These are phyloP conservation scores for Pleuronectes platessa DNA, from an alignment of 2,113 vertebrate species.

Conservation along the genomic window DNA sequence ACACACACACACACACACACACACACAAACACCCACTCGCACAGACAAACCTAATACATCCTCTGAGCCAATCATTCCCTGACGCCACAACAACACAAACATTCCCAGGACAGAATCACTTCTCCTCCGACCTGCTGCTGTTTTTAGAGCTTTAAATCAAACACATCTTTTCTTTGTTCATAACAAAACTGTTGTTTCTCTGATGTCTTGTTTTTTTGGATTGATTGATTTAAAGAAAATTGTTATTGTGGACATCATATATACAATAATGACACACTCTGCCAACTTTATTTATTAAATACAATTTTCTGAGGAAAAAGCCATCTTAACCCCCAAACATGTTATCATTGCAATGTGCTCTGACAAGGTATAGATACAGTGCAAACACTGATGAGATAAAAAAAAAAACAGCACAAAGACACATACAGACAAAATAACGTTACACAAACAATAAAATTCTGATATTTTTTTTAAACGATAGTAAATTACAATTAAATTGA, in stretches of 20 bases:
- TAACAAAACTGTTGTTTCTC: not conserved
- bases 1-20: too few relatives aligned
- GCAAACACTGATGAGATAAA: too few relatives aligned
- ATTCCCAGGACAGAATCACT: constrained; percentile 52
- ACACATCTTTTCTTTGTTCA: not conserved
- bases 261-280: not conserved
- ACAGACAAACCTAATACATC: constrained; percentile 76
- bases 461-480: too few relatives aligned
- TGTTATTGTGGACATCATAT: not conserved
- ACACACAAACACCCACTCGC: constrained; percentile 17
- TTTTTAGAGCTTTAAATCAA: constrained; percentile 25
- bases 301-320: too few relatives aligned
- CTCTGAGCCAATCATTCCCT: constrained; percentile 58
- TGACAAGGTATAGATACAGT: too few relatives aligned
- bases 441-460: too few relatives aligned
- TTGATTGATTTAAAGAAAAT: not conserved
- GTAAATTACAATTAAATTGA: too few relatives aligned
- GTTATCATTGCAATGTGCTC: too few relatives aligned
- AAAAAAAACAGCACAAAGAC: too few relatives aligned
- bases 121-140: constrained; percentile 20
- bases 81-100: constrained; percentile 55
- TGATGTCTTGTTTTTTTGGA: not conserved
- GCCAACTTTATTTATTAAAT: not conserved
- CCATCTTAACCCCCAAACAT: too few relatives aligned
- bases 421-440: too few relatives aligned